Conservation (phyloP, 1,140 invertebrate species). For the Colletes latitarsis region DNA sequence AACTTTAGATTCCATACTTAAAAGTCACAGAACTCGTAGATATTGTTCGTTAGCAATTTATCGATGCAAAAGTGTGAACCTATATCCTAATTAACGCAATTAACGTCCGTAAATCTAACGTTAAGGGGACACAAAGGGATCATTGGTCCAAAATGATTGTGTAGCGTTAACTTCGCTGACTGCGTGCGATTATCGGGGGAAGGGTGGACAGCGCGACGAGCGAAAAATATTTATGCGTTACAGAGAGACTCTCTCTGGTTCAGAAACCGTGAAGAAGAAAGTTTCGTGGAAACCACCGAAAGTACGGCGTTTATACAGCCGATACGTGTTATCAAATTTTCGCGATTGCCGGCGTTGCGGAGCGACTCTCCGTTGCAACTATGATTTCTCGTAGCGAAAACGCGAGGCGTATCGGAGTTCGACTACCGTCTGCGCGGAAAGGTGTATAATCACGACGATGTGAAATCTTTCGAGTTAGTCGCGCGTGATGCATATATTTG, state of each 20-base stretch:
- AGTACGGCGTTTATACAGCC: not conserved
- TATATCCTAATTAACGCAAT: no score
- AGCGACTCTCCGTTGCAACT: no score
- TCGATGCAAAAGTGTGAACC: not conserved
- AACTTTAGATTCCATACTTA: not conserved
- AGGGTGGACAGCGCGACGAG: slow-evolving; percentile 8
- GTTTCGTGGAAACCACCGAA: slow-evolving; percentile 21
- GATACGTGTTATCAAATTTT: not conserved
- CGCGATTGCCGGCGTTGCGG: not conserved
- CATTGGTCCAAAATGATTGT: no score
- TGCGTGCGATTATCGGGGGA: not conserved
- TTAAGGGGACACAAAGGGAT: no score
- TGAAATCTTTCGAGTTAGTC: slow-evolving; percentile 53
- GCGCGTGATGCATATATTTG: slow-evolving; percentile 16
- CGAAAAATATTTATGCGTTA: not conserved
- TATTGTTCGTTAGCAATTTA: no score
- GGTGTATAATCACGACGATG: slow-evolving; percentile 17
- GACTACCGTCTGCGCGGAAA: not conserved
- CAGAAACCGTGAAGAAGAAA: slow-evolving; percentile 64
- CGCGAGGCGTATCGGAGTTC: no score
- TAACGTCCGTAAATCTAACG: no score
- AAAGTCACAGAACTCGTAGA: not conserved
- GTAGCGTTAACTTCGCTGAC: no score
- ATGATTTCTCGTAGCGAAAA: not conserved
- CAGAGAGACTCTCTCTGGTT: slow-evolving; percentile 44